Percentiles rank a stretch among this genome's conserved stretches.
Conservation (phyloP, 2,113 vertebrate genomes). For the Balaenoptera acutorostrata region DNA sequence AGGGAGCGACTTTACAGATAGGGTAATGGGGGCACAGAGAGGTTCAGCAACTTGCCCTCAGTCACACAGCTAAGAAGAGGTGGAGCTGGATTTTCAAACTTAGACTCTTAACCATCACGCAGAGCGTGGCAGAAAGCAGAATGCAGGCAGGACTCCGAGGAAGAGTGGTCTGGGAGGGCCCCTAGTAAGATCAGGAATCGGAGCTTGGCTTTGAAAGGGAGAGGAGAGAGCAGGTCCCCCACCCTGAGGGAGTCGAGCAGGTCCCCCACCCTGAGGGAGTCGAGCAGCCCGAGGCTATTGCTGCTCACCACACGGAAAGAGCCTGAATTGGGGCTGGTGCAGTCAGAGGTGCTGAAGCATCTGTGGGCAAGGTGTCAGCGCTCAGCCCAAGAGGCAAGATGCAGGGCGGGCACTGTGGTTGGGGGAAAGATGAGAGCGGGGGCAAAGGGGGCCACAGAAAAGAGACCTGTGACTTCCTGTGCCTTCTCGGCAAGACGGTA, state of each 20-base stretch:
- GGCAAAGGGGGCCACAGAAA: not conserved
- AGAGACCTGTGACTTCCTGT: slow-evolving; percentile 17
- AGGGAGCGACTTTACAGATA: not conserved
- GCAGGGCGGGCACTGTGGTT: not conserved
- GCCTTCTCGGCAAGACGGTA: not conserved
- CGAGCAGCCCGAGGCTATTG: not conserved
- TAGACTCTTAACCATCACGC: too few species aligned
- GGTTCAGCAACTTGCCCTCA: not conserved
- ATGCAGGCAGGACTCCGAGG: not conserved
- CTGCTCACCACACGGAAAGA: not conserved
- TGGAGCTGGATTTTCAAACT: not conserved
- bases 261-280: too few species aligned
- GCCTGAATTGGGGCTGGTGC: not conserved
- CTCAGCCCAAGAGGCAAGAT: not conserved
- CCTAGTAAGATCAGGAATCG: not conserved
- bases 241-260: rapidly evolving
- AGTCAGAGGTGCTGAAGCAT: not conserved
- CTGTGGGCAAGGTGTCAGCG: not conserved
- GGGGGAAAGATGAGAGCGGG: not conserved
- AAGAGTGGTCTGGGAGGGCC: not conserved
- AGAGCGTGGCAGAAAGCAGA: not conserved
- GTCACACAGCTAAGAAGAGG: not conserved
- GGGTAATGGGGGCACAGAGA: not conserved
- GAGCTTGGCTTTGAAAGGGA: not conserved
- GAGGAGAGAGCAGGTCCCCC: not conserved